Percentiles rank a stretch among this genome's conserved stretches.
phyloP scores from a whole-genome alignment of 2,888 invertebrate genomes.

The Saturnia pavonia region DNA sequence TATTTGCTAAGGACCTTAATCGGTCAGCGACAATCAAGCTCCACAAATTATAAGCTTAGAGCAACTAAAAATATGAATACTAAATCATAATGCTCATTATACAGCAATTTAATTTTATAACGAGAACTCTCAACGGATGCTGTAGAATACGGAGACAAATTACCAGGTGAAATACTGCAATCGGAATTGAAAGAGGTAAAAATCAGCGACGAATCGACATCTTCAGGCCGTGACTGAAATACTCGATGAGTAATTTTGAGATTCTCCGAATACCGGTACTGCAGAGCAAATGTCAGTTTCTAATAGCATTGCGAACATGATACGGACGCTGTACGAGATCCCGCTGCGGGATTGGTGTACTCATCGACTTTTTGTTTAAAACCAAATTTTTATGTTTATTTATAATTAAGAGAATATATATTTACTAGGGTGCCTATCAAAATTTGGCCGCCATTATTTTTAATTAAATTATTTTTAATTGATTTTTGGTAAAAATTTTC shows the following conservation, averaged over 20 bases:
- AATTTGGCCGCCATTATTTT: too few species aligned
- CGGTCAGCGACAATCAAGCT: not conserved
- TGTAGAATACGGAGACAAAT: constrained; percentile 67
- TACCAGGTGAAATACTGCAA: constrained; percentile 73
- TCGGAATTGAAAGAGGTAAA: constrained; percentile 79
- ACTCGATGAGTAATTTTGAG: constrained; percentile 78
- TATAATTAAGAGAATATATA: too few species aligned
- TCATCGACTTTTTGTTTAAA: too few species aligned
- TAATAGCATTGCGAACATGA: constrained; percentile 75
- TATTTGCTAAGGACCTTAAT: not conserved
- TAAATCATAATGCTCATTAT: not conserved
- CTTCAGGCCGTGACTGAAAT: constrained; percentile 74
- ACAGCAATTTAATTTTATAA: constrained; percentile 18
- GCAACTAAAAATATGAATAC: not conserved
- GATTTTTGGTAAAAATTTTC: too few species aligned
- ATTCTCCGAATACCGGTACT: constrained; percentile 70
- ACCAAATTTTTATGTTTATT: too few species aligned
- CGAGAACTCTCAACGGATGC: constrained; percentile 31
- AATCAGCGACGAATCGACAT: constrained; percentile 72
- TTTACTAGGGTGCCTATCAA: too few species aligned
- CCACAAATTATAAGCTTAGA: not conserved
- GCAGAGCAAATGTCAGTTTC: constrained; percentile 73
- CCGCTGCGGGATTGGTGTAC: too few species aligned
- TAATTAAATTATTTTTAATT: too few species aligned
- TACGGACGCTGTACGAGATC: constrained; percentile 59